Evolutionary conservation across 2,113 vertebrate species (phyloP).

Genomic region (Isichthys henryi): DNA sequence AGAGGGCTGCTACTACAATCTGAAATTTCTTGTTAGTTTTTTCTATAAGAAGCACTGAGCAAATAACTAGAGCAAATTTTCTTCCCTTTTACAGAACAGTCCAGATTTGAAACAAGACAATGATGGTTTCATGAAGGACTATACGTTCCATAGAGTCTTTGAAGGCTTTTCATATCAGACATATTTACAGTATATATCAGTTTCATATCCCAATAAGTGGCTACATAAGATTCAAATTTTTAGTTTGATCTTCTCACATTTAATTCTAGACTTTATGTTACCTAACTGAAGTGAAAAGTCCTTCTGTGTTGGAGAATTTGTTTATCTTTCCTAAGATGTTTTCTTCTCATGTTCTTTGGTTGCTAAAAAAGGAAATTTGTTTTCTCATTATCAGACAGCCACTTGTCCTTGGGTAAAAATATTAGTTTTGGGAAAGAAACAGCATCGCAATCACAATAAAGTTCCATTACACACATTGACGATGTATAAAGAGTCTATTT

Average conservation of each 20-base stretch:
- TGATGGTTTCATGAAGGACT: background rate
- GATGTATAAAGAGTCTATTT: slow-evolving; percentile 16
- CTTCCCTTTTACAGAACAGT: background rate
- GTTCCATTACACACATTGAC: slow-evolving; percentile 13
- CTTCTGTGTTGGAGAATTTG: background rate
- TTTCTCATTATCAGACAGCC: slow-evolving; percentile 17
- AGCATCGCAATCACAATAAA: slow-evolving; percentile 21
- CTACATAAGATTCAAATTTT: background rate
- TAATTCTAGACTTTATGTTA: background rate
- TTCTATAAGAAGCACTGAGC: background rate
- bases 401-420: slow-evolving; percentile 18
- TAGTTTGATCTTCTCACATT: background rate
- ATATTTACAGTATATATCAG: background rate
- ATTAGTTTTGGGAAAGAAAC: slow-evolving; percentile 31
- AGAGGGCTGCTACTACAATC: background rate
- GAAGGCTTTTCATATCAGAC: background rate
- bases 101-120: background rate
- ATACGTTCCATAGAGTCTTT: background rate
- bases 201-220: background rate
- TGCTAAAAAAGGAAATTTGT: slow-evolving; percentile 1
- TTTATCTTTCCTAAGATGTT: slow-evolving; percentile 12
- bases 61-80: background rate
- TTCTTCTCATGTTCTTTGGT: background rate
- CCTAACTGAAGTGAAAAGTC: background rate
- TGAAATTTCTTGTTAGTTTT: background rate